Evolutionary conservation across 2,113 vertebrate species (phyloP).

Genomic region (Petroica traversi): DNA sequence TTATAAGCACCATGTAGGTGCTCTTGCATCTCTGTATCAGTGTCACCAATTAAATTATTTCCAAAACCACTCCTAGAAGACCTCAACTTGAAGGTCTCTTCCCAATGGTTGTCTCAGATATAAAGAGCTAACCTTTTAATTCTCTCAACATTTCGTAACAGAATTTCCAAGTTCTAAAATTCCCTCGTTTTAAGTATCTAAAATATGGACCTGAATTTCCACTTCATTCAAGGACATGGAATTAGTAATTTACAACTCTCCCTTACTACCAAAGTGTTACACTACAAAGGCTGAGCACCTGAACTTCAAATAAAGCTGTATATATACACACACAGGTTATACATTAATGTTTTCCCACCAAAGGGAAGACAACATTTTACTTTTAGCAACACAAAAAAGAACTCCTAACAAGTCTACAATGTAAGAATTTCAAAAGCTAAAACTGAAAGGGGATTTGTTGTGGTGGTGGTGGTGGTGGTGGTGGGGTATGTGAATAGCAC

Average conservation of each 20-base stretch:
- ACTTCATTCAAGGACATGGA: neutral
- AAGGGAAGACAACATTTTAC: neutral
- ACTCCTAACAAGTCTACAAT: neutral
- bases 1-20: fast-evolving
- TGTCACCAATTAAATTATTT: neutral
- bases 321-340: neutral
- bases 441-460: neutral
- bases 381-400: neutral
- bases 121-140: neutral
- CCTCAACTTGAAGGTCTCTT: neutral
- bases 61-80: neutral
- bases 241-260: neutral
- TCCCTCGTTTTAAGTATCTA: neutral
- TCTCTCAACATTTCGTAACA: neutral
- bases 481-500: neutral
- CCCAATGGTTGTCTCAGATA: neutral
- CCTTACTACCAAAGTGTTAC: neutral
- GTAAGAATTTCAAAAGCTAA: neutral
- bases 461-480: too few relatives aligned
- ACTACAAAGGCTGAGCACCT: neutral
- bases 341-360: neutral
- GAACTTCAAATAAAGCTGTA: neutral
- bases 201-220: neutral
- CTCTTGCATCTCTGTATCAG: neutral
- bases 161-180: neutral